Percentiles rank a stretch among this genome's conserved stretches.
Evolutionary conservation across 2,888 invertebrate species (phyloP).

Genomic region (Dasysyrphus albostriatus): DNA sequence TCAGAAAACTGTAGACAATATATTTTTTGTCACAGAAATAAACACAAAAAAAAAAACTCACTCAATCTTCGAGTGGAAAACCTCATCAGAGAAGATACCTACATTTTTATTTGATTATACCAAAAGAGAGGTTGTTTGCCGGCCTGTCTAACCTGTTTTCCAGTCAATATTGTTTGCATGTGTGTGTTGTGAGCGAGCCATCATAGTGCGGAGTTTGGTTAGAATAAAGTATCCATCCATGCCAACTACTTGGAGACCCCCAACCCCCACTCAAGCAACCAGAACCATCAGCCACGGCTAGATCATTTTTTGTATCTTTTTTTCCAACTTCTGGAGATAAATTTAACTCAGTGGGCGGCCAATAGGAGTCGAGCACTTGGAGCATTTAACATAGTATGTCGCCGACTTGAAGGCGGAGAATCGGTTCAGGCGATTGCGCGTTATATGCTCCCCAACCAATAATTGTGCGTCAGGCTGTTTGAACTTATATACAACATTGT

Average conservation of each 20-base stretch:
- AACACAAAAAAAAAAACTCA: conserved; percentile 38
- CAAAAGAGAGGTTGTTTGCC: conserved; percentile 29
- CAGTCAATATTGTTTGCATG: conserved; percentile 27
- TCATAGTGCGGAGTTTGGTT: neutral
- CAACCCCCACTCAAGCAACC: too few species aligned
- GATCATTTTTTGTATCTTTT: conserved; percentile 61
- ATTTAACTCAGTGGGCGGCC: conserved; percentile 66
- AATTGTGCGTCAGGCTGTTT: conserved; percentile 49
- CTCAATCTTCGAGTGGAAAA: conserved; percentile 63
- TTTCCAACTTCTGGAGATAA: conserved; percentile 44
- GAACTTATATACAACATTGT: conserved; percentile 21
- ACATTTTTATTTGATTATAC: neutral
- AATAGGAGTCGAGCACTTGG: conserved; percentile 59
- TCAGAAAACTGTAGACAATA: conserved; percentile 61
- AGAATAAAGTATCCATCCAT: conserved; percentile 39
- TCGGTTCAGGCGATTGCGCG: conserved; percentile 70
- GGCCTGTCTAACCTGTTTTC: conserved; percentile 70
- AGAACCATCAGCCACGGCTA: neutral
- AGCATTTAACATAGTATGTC: conserved; percentile 28
- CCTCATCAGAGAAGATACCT: neutral
- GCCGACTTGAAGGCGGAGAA: conserved; percentile 65
- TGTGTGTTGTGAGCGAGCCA: conserved; percentile 22
- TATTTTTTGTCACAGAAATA: neutral
- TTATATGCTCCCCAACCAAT: conserved; percentile 72
- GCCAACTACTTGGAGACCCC: conserved; percentile 28